Evolutionary conservation across 1,140 invertebrate species (phyloP), one percentile per base, ranked within the genome.

Genomic region (Platyscapa corneri): DNA sequence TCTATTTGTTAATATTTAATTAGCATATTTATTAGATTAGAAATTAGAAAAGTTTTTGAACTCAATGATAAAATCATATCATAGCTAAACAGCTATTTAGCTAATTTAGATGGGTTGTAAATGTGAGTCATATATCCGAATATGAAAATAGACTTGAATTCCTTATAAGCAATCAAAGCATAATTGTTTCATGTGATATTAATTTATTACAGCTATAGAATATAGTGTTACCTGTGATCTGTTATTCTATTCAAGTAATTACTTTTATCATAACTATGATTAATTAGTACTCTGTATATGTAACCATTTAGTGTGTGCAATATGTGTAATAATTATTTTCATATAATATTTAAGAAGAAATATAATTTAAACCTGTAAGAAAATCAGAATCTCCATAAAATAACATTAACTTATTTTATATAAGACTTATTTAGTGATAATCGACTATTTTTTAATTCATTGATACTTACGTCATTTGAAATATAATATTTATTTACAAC

Each of bases 171-270:
- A 91, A 91, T 90, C 82, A 87, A 91, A 89, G 90, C 89, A 91
- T 91, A 91, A n/a, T 91, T 90, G 89, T 90, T 91, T 91, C 87
- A 90, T 91, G 91, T 91, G 91, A 91, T 91, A 91, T 88, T 89
- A 91, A 90, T 90, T 91, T 91, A 86, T 90, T 91, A 90, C 88
- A 91, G 88, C 90, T 86, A 86, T 90, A 90, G 67, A 87, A 89
- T 89, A 87, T 91, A 91, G 87, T 91, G 90, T 90, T 64, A 91
- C 90, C 90, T 91, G 91, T 91, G 91, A 91, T 91, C 88, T 90
- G 88, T 90, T 91, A 90, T 87, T 90, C 87, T 86, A 88, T 89
- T 89, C 80, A 75, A 76, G 64, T 83, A 82, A 46, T 83, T 83
- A 83, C 76, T 83, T 32, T 76, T 67, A 49, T 82, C 49, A 77